A percentile compares a stretch with the other conserved stretches of the same genome.
These are phyloP conservation scores for Eupithecia pulchellata DNA, from an alignment of 2,888 invertebrate genomes.

Conservation along the genomic window DNA sequence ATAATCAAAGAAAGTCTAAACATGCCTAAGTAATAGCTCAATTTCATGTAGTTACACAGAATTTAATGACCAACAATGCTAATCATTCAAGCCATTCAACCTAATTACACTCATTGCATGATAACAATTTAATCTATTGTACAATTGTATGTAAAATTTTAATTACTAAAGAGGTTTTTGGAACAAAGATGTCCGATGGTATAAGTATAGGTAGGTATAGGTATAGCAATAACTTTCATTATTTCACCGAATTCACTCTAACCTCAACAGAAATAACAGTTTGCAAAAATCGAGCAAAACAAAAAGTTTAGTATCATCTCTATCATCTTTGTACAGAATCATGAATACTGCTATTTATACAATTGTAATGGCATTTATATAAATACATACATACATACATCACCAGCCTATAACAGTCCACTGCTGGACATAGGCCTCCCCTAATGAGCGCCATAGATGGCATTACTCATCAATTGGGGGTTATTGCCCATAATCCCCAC, in stretches of 20 bases:
- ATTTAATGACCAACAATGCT: slow-evolving; percentile 14
- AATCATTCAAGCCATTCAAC: slow-evolving; percentile 12
- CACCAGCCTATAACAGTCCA: no score
- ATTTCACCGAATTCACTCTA: background rate
- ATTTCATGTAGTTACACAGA: slow-evolving; percentile 23
- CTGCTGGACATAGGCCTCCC: no score
- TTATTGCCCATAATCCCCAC: no score
- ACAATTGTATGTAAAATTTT: background rate
- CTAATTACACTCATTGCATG: slow-evolving; percentile 25
- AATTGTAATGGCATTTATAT: background rate
- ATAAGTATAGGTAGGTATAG: background rate
- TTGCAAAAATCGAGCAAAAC: background rate
- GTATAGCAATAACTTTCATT: background rate
- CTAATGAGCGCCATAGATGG: no score
- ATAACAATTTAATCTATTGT: slow-evolving; percentile 3
- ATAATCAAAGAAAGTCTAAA: slow-evolving; percentile 21
- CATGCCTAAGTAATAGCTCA: slow-evolving; percentile 28
- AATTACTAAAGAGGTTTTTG: background rate
- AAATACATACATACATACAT: no score
- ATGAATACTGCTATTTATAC: background rate
- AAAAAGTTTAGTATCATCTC: background rate
- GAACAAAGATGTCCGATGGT: background rate
- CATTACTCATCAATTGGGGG: no score
- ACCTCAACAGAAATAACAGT: background rate
- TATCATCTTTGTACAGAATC: no score